Conservation (phyloP, 1,140 invertebrate genomes). For the Cephus cinctus region DNA sequence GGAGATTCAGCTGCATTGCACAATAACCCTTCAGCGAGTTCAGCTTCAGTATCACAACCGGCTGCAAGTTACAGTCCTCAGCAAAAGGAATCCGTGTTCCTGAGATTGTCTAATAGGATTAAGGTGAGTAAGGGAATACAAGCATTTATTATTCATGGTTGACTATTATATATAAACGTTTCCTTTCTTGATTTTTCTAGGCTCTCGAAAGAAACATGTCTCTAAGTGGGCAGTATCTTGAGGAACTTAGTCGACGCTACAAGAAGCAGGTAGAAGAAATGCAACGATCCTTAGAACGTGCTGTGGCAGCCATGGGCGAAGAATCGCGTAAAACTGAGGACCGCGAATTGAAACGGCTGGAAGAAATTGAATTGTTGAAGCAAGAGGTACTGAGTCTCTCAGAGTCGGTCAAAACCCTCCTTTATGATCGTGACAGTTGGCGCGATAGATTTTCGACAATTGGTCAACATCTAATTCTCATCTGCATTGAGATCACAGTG, state of each 20-base stretch:
- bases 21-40: slow-evolving; percentile 30
- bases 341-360: slow-evolving; percentile 64
- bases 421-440: slow-evolving; percentile 68
- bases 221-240: slow-evolving; percentile 90
- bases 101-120: slow-evolving; percentile 92
- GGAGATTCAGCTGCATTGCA: slow-evolving; percentile 31
- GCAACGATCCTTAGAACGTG: slow-evolving; percentile 81
- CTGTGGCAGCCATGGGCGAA: slow-evolving; percentile 72
- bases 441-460: slow-evolving; percentile 60
- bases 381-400: slow-evolving; percentile 64
- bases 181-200: slow-evolving; percentile 55
- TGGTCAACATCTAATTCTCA: slow-evolving; percentile 56
- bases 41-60: slow-evolving; percentile 30
- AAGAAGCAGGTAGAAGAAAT: slow-evolving; percentile 96
- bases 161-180: too few relatives aligned
- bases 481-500: slow-evolving; percentile 57
- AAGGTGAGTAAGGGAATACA: slow-evolving; percentile 62
- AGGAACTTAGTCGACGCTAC: slow-evolving; percentile 90
- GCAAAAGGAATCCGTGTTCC: slow-evolving; percentile 92
- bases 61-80: slow-evolving; percentile 48
- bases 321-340: slow-evolving; percentile 71
- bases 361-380: slow-evolving; percentile 61
- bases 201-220: slow-evolving; percentile 95
- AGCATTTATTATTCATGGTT: slow-evolving; percentile 10
- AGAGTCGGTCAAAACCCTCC: slow-evolving; percentile 56